These are phyloP conservation scores for Leptinotarsa undecemlineata DNA, from an alignment of 1,140 invertebrate genomes.

Conservation along the genomic window DNA sequence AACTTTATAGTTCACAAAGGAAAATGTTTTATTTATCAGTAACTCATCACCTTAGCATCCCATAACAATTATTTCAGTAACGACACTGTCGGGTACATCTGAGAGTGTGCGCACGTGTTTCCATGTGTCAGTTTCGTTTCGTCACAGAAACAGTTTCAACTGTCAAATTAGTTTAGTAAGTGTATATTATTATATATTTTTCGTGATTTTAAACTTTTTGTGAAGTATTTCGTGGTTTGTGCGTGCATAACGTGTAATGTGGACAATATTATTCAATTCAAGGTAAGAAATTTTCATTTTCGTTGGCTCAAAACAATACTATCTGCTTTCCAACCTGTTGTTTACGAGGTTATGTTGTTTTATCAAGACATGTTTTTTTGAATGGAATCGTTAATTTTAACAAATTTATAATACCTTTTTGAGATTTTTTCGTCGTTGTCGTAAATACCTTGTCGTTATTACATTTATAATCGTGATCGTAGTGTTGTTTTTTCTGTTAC, in stretches of 20 bases:
- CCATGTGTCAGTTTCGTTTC: too few species aligned
- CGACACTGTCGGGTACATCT: too few species aligned
- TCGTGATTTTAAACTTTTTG: conserved; percentile 19
- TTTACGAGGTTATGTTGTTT: conserved; percentile 20
- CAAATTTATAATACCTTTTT: too few species aligned
- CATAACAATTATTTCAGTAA: too few species aligned
- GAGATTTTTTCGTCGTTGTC: too few species aligned
- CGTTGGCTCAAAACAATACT: not conserved
- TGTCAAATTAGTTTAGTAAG: conserved; percentile 27
- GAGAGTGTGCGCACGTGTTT: too few species aligned
- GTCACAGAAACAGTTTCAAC: not conserved
- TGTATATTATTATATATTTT: conserved; percentile 19
- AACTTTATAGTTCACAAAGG: too few species aligned
- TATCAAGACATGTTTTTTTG: conserved; percentile 7
- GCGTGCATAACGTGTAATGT: conserved; percentile 11
- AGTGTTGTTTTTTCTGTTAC: too few species aligned
- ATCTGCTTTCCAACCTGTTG: conserved; percentile 19
- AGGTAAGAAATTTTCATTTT: conserved; percentile 14
- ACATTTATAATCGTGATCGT: too few species aligned
- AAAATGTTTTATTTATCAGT: too few species aligned
- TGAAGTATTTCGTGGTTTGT: conserved; percentile 11
- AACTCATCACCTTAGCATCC: too few species aligned
- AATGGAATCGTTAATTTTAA: not conserved
- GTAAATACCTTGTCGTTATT: too few species aligned
- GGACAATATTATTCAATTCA: not conserved